phyloP scores from a whole-genome alignment of 2,888 invertebrate species.

The Antheraea yamamai region DNA sequence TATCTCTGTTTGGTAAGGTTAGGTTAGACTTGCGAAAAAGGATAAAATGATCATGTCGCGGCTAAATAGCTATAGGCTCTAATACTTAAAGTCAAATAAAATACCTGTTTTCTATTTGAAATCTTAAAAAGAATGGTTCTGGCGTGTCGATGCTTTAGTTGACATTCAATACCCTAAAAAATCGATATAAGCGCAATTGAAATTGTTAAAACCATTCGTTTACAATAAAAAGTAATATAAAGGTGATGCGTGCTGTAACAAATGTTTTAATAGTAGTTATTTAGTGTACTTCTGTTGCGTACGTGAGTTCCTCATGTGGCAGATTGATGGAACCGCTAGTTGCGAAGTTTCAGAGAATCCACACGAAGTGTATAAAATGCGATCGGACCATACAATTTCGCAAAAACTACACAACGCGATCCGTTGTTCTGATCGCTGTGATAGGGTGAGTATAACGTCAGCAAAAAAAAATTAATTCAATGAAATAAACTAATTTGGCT shows the following conservation, averaged over 20 bases:
- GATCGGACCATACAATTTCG: slow-evolving; percentile 77
- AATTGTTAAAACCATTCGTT: too few relatives aligned
- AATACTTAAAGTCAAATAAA: too few relatives aligned
- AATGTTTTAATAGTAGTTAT: background rate
- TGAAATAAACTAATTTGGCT: background rate
- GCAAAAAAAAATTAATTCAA: slow-evolving; percentile 39
- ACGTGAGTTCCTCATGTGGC: background rate
- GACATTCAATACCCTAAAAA: too few relatives aligned
- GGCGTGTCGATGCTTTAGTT: too few relatives aligned
- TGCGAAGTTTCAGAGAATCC: slow-evolving; percentile 59
- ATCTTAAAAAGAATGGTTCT: too few relatives aligned
- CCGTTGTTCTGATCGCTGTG: slow-evolving; percentile 73
- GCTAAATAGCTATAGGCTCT: too few relatives aligned
- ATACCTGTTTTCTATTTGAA: too few relatives aligned
- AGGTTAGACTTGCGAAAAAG: too few relatives aligned
- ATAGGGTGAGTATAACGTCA: slow-evolving; percentile 56
- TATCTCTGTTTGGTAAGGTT: too few relatives aligned
- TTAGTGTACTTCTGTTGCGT: background rate
- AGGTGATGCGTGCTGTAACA: background rate
- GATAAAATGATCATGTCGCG: too few relatives aligned
- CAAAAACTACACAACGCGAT: slow-evolving; percentile 82
- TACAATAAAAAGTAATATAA: too few relatives aligned
- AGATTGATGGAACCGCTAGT: slow-evolving; percentile 31
- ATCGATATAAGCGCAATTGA: too few relatives aligned
- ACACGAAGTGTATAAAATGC: slow-evolving; percentile 60